These are phyloP conservation scores for Gorsachius magnificus DNA, from an alignment of 2,797 vertebrate genomes.

Conservation along the genomic window DNA sequence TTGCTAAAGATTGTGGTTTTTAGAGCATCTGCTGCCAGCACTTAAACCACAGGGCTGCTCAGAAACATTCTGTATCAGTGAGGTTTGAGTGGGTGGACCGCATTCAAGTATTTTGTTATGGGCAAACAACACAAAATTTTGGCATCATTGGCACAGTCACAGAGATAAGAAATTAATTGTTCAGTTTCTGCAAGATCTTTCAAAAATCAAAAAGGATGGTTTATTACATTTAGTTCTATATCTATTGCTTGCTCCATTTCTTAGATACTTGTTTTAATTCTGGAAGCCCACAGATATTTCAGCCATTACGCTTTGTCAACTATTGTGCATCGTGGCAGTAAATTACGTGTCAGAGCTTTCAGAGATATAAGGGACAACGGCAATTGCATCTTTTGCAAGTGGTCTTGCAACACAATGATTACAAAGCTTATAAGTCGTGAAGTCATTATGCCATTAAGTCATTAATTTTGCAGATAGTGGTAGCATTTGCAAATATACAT, in stretches of 20 bases:
- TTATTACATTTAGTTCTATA: not conserved
- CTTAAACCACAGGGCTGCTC: not conserved
- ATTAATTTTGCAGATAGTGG: not conserved
- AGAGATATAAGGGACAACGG: not conserved
- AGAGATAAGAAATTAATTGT: not conserved
- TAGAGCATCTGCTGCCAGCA: constrained; percentile 5
- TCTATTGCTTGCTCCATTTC: not conserved
- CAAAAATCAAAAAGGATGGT: not conserved
- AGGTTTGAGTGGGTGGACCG: not conserved
- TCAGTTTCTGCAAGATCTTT: not conserved
- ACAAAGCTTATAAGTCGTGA: not conserved
- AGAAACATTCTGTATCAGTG: not conserved
- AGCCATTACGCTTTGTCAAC: not conserved
- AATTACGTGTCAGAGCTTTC: not conserved
- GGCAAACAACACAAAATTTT: not conserved
- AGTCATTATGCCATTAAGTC: not conserved
- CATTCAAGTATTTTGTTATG: not conserved
- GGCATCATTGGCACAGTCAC: not conserved
- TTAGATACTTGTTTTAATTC: not conserved
- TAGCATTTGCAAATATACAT: not conserved
- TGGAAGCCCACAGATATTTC: not conserved
- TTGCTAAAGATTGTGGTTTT: not conserved
- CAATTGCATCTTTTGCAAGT: not conserved
- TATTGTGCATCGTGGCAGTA: not conserved
- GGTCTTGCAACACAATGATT: not conserved